A percentile compares a stretch with the other conserved stretches of the same genome.
phyloP scores from a whole-genome alignment of 1,140 invertebrate species.

The Achatina immaculata region DNA sequence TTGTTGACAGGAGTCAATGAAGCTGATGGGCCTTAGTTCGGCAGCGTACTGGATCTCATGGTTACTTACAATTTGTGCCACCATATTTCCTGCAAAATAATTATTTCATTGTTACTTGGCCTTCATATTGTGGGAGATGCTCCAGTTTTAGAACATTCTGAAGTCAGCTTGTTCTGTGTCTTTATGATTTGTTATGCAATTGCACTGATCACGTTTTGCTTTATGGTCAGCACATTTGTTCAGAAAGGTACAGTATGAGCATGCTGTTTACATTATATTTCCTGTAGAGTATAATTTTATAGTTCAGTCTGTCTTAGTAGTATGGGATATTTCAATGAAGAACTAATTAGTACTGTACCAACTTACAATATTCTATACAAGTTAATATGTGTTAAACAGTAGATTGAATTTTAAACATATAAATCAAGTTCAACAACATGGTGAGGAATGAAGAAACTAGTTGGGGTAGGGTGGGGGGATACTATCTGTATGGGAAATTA shows the following conservation, averaged over 20 bases:
- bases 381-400: too few species aligned
- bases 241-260: conserved; percentile 76
- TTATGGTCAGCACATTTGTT: conserved; percentile 74
- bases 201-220: conserved; percentile 73
- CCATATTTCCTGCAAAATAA: conserved; percentile 75
- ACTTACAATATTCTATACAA: too few species aligned
- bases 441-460: too few species aligned
- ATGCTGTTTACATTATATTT: too few species aligned
- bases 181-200: conserved; percentile 73
- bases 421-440: too few species aligned
- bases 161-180: conserved; percentile 71
- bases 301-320: too few species aligned
- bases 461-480: too few species aligned
- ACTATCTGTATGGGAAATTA: too few species aligned
- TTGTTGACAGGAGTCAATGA: conserved; percentile 83
- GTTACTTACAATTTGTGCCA: conserved; percentile 82
- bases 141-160: conserved; percentile 69
- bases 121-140: conserved; percentile 36
- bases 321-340: too few species aligned
- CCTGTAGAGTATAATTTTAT: too few species aligned
- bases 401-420: too few species aligned
- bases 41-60: conserved; percentile 87
- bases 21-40: conserved; percentile 86
- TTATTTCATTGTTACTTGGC: conserved; percentile 71
- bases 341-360: too few species aligned